A percentile compares a stretch with the other conserved stretches of the same genome.
Conservation (phyloP, 1,140 invertebrate species). For the Colletes gigas region DNA sequence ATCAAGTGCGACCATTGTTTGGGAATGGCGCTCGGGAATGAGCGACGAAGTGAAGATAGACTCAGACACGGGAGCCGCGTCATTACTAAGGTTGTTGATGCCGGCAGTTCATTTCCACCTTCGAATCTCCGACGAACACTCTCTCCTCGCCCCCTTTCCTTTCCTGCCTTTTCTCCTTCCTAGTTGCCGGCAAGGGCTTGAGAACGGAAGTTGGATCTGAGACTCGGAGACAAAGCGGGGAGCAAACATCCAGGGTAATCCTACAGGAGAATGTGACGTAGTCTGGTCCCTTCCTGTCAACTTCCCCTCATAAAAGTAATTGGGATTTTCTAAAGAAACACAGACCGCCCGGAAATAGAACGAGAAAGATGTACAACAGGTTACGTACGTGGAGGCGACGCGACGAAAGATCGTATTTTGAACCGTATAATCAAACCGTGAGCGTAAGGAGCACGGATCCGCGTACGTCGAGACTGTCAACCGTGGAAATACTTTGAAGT, state of each 20-base stretch:
- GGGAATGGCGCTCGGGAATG: slow-evolving; percentile 70
- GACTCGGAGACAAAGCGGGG: slow-evolving; percentile 72
- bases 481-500: too few relatives aligned
- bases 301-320: slow-evolving; percentile 66
- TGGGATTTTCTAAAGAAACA: slow-evolving; percentile 68
- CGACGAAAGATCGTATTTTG: background rate
- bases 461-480: too few relatives aligned
- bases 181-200: slow-evolving; percentile 55
- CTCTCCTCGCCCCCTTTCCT: slow-evolving; percentile 39
- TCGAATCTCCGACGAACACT: slow-evolving; percentile 71
- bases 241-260: slow-evolving; percentile 73
- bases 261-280: slow-evolving; percentile 71
- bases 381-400: background rate
- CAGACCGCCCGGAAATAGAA: slow-evolving; percentile 36
- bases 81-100: slow-evolving; percentile 75
- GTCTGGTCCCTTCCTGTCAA: slow-evolving; percentile 68
- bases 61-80: slow-evolving; percentile 68
- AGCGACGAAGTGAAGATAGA: slow-evolving; percentile 67
- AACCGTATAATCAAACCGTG: too few relatives aligned
- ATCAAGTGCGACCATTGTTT: slow-evolving; percentile 74
- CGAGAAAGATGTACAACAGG: background rate
- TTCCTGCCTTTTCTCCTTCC: slow-evolving; percentile 63
- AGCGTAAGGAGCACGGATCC: too few relatives aligned
- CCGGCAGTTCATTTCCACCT: slow-evolving; percentile 74
- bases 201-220: slow-evolving; percentile 69